phyloP scores from a whole-genome alignment of 2,797 vertebrate genomes.

The Cynopterus sphinx region DNA sequence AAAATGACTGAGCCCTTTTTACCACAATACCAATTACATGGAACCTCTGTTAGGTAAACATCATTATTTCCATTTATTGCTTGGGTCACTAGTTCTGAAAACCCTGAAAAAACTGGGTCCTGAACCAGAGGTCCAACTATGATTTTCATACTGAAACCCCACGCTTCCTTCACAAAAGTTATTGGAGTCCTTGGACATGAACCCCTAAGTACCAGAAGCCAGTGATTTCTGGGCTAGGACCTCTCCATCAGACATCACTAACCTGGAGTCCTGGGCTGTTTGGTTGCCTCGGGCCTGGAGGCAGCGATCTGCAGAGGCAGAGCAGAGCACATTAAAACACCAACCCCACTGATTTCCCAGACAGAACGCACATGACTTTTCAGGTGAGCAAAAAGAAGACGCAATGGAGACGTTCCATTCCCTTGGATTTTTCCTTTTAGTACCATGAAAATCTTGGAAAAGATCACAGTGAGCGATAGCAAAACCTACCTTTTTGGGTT shows the following conservation, averaged over 20 bases:
- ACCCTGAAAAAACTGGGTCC: neutral
- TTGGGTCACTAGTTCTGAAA: neutral
- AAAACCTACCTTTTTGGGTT: neutral
- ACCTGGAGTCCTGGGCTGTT: neutral
- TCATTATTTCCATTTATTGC: neutral
- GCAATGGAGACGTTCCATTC: too few relatives aligned
- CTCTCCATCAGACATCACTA: neutral
- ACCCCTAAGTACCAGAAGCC: neutral
- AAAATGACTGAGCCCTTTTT: neutral
- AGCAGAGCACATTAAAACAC: neutral
- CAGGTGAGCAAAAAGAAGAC: neutral
- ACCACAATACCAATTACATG: too few relatives aligned
- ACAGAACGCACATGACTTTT: neutral
- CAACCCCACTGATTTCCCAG: neutral
- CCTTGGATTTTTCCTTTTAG: neutral
- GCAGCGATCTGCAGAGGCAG: slow-evolving; percentile 60
- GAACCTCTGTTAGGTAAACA: neutral
- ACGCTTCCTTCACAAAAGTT: neutral
- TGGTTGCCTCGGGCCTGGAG: neutral
- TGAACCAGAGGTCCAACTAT: neutral
- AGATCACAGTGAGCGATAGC: neutral
- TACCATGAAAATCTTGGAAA: neutral
- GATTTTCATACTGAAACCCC: neutral
- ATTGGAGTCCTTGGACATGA: neutral
- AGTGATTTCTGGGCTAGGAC: neutral